These are phyloP conservation scores for Ormyrus pomaceus DNA, from an alignment of 2,888 invertebrate species.

Conservation along the genomic window DNA sequence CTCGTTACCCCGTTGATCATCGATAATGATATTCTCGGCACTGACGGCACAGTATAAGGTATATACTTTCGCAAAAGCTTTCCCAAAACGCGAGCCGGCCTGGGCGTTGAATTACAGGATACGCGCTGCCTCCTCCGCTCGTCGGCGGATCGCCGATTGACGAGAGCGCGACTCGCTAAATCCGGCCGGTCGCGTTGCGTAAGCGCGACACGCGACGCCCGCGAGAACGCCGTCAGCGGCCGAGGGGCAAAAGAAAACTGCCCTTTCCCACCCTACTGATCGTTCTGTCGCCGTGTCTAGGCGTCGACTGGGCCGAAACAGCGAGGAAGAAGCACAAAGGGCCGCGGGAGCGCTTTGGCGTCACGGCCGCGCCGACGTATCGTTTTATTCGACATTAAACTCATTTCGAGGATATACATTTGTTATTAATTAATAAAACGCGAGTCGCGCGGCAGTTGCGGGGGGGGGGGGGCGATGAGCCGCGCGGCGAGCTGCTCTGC, in stretches of 20 bases:
- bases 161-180: not conserved
- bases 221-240: not conserved
- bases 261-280: too few relatives aligned
- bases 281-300: too few relatives aligned
- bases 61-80: conserved; percentile 24
- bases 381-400: conserved; percentile 71
- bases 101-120: conserved; percentile 18
- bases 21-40: conserved; percentile 44
- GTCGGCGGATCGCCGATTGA: not conserved
- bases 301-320: too few relatives aligned
- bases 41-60: conserved; percentile 9
- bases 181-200: not conserved
- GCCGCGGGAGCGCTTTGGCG: not conserved
- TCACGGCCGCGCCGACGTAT: conserved; percentile 56
- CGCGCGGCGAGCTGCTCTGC: too few relatives aligned
- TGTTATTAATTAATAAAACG: conserved; percentile 71
- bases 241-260: too few relatives aligned
- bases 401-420: conserved; percentile 67
- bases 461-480: not conserved
- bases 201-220: conserved; percentile 18
- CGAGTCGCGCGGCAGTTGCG: conserved; percentile 52
- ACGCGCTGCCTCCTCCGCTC: not conserved
- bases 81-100: conserved; percentile 6
- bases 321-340: too few relatives aligned
- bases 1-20: conserved; percentile 21